phyloP scores from a whole-genome alignment of 2,888 invertebrate genomes.

The Tanytarsus gracilentus region DNA sequence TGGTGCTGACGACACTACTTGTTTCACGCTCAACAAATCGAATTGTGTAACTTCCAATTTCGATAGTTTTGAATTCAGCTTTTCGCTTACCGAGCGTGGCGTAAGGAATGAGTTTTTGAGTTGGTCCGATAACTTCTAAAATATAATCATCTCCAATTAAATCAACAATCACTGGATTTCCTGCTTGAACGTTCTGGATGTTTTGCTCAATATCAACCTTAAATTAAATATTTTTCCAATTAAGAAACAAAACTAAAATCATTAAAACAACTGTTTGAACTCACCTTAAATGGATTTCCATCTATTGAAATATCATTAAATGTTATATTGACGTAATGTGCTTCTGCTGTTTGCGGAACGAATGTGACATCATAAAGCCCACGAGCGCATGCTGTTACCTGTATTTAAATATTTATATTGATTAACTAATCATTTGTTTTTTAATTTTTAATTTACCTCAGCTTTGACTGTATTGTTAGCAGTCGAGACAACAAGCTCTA shows the following conservation, averaged over 20 bases:
- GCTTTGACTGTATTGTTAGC: constrained; percentile 83
- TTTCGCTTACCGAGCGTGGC: constrained; percentile 51
- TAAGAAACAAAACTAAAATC: constrained; percentile 36
- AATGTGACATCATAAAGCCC: constrained; percentile 90
- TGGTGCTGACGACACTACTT: constrained; percentile 53
- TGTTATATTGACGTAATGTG: constrained; percentile 87
- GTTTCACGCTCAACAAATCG: constrained; percentile 54
- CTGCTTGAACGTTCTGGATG: constrained; percentile 62
- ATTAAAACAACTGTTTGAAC: constrained; percentile 32
- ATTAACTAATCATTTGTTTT: neutral
- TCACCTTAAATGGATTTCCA: constrained; percentile 81
- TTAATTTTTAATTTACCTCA: constrained; percentile 49
- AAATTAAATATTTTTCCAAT: neutral
- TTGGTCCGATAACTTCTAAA: constrained; percentile 57
- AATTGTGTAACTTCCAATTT: constrained; percentile 67
- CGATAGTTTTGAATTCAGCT: constrained; percentile 66
- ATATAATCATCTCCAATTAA: constrained; percentile 54
- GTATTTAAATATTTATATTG: constrained; percentile 40
- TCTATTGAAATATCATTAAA: constrained; percentile 88
- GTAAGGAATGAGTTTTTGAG: constrained; percentile 53
- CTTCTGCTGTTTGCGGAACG: constrained; percentile 77
- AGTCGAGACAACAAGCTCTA: constrained; percentile 85
- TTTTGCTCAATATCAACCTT: constrained; percentile 53
- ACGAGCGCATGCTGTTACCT: constrained; percentile 61
- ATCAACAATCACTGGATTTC: constrained; percentile 51